Conservation (phyloP, 2,888 invertebrate species). For the Drosophila formosana region DNA sequence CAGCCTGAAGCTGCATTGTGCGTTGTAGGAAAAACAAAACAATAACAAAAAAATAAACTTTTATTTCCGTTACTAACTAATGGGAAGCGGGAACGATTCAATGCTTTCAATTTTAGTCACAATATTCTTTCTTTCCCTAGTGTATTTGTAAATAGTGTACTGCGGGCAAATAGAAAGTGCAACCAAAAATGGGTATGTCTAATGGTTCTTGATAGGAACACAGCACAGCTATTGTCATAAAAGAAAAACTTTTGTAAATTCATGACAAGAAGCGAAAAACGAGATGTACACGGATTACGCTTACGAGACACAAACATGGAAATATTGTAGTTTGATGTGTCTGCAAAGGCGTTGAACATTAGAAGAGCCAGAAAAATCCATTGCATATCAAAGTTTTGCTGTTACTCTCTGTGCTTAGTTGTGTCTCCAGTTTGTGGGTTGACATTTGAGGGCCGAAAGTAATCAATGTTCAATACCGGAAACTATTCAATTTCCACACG, state of each 20-base stretch:
- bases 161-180: conserved; percentile 10
- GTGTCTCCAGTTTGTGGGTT: conserved; percentile 32
- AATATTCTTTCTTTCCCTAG: not conserved
- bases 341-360: not conserved
- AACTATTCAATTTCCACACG: conserved; percentile 82
- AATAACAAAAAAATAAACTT: too few species aligned
- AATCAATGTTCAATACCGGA: conserved; percentile 82
- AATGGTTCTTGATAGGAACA: conserved; percentile 7
- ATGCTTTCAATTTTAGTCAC: conserved; percentile 49
- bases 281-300: conserved; percentile 15
- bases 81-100: too few species aligned
- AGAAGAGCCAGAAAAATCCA: conserved; percentile 19
- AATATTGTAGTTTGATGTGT: not conserved
- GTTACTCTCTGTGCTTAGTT: not conserved
- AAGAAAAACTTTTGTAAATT: conserved; percentile 37
- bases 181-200: conserved; percentile 15
- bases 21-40: too few species aligned
- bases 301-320: not conserved
- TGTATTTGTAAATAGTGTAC: not conserved
- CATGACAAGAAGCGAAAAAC: conserved; percentile 34
- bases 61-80: too few species aligned
- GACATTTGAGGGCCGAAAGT: conserved; percentile 57
- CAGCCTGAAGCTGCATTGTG: too few species aligned
- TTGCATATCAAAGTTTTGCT: conserved; percentile 10
- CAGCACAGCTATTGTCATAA: conserved; percentile 15